Evolutionary conservation across 2,888 invertebrate genomes (phyloP).

Genomic region (Hydraecia micacea): DNA sequence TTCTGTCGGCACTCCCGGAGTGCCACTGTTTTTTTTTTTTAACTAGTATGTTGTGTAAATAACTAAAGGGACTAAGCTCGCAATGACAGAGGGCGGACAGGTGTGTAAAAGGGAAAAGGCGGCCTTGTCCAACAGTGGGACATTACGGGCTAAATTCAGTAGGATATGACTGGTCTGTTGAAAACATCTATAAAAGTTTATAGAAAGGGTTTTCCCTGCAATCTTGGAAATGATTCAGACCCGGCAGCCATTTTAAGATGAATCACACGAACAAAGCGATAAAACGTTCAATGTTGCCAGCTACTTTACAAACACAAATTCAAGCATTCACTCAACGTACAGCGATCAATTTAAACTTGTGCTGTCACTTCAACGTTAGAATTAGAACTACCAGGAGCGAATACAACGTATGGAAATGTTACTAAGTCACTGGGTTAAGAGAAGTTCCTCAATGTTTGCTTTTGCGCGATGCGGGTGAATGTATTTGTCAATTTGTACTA

Average conservation of each 20-base stretch:
- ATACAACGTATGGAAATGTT: constrained; percentile 13
- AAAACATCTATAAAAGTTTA: background rate
- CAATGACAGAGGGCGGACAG: background rate
- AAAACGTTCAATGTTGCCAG: background rate
- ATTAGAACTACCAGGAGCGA: constrained; percentile 22
- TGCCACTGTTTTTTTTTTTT: too few relatives aligned
- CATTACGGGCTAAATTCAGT: background rate
- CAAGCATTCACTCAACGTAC: constrained; percentile 8
- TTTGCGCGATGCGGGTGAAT: constrained; percentile 30
- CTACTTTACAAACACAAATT: constrained; percentile 7
- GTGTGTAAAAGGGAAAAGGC: background rate
- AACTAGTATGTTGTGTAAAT: background rate
- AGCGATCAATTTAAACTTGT: constrained; percentile 41
- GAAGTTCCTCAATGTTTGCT: constrained; percentile 16
- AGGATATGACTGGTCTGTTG: background rate
- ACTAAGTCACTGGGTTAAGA: constrained; percentile 40
- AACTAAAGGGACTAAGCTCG: background rate
- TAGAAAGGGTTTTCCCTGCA: background rate
- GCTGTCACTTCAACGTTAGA: constrained; percentile 10
- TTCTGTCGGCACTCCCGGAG: too few relatives aligned
- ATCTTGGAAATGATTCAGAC: constrained; percentile 23
- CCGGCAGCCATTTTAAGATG: constrained; percentile 6
- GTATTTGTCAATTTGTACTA: constrained; percentile 31
- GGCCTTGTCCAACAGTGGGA: background rate
- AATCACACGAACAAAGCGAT: constrained; percentile 18